These are phyloP conservation scores for Ifrita kowaldi DNA, from an alignment of 2,113 vertebrate genomes.

Conservation along the genomic window DNA sequence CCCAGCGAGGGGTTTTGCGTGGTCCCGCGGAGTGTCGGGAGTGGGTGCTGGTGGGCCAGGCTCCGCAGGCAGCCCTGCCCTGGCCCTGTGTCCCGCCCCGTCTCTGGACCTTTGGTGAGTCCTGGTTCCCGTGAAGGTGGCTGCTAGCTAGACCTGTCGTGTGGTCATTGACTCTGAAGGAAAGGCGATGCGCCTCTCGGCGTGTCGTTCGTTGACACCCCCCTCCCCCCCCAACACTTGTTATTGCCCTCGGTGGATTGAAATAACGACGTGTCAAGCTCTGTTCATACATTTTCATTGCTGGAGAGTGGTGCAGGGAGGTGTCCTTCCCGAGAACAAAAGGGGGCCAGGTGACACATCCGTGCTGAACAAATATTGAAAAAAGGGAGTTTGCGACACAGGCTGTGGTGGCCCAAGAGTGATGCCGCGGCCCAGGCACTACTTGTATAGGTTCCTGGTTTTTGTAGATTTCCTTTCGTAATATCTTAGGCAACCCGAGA, in stretches of 20 bases:
- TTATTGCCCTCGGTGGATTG: neutral
- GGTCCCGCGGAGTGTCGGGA: neutral
- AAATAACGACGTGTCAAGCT: neutral
- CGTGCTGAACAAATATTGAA: neutral
- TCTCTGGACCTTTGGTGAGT: neutral
- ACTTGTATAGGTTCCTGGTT: neutral
- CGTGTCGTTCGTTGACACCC: neutral
- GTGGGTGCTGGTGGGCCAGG: neutral
- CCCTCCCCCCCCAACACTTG: accelerated
- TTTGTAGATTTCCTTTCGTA: neutral
- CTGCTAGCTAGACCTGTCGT: neutral
- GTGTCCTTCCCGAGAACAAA: neutral
- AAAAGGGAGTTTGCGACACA: neutral
- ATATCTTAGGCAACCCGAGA: neutral
- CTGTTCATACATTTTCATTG: neutral
- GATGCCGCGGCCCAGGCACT: neutral
- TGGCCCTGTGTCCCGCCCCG: accelerated
- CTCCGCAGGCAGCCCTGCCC: neutral
- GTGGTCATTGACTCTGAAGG: neutral
- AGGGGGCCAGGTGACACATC: neutral
- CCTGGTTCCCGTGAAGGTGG: no score
- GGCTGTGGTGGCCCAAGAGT: neutral
- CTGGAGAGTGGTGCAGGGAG: neutral
- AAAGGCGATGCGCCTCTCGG: neutral
- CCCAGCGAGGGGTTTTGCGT: neutral